These are phyloP conservation scores for Berghia stephanieae DNA, from an alignment of 1,140 invertebrate species.

Conservation along the genomic window DNA sequence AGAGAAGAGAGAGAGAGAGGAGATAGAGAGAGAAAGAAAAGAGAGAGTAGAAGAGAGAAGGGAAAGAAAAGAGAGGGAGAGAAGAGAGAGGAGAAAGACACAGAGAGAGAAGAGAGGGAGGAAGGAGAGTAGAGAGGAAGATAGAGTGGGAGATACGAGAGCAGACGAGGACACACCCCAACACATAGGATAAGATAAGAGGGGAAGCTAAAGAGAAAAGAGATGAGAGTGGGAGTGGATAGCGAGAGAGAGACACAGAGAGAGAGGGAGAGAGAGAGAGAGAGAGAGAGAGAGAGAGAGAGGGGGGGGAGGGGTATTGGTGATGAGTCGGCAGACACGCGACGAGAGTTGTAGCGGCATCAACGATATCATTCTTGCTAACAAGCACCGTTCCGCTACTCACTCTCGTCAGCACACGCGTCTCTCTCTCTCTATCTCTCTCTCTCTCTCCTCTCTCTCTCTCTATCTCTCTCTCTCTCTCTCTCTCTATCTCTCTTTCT, in stretches of 20 bases:
- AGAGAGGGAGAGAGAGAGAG: constrained; percentile 10
- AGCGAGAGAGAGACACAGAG: no score
- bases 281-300: constrained; percentile 11
- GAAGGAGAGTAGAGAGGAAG: neutral
- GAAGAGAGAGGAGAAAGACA: neutral
- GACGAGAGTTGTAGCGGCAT: no score
- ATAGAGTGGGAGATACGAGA: neutral
- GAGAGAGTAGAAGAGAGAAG: neutral
- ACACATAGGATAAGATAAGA: neutral
- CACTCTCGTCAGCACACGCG: neutral
- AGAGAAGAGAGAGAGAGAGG: neutral
- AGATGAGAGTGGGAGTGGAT: neutral
- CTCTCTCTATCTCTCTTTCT: no score
- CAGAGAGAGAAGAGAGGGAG: neutral
- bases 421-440: no score
- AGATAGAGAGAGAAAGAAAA: constrained; percentile 2
- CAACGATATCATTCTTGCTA: no score
- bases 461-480: no score
- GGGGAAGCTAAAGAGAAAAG: neutral
- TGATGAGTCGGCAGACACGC: no score
- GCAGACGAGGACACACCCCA: no score
- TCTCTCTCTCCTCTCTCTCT: no score
- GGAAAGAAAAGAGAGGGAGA: neutral
- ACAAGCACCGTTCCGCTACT: neutral
- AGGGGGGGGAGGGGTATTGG: neutral